These are phyloP conservation scores for Pelusios castaneus DNA, from an alignment of 2,113 vertebrate genomes.

Conservation along the genomic window DNA sequence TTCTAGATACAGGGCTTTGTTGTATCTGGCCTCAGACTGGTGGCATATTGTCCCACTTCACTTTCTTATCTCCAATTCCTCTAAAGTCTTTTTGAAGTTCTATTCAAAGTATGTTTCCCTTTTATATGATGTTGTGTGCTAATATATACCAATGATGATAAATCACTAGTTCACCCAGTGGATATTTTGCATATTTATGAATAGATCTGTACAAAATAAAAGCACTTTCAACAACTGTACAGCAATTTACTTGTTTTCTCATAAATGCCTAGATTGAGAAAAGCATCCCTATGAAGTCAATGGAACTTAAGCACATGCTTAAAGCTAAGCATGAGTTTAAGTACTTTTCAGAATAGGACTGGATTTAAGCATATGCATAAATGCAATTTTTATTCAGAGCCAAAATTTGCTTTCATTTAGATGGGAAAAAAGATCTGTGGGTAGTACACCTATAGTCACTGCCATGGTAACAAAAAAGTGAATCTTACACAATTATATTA, in stretches of 20 bases:
- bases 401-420: conserved; percentile 21
- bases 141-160: conserved; percentile 25
- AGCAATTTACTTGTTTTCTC: conserved; percentile 36
- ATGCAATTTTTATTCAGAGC: neutral
- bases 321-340: neutral
- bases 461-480: conserved; percentile 24
- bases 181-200: conserved; percentile 44
- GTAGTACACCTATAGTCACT: conserved; percentile 2
- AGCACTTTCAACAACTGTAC: conserved; percentile 14
- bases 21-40: conserved; percentile 24
- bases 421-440: neutral
- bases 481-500: conserved; percentile 44
- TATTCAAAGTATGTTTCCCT: neutral
- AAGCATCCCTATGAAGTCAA: conserved; percentile 22
- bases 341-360: neutral
- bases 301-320: neutral
- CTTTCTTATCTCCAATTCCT: conserved; percentile 24
- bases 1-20: neutral
- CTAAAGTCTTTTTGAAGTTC: conserved; percentile 23
- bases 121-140: conserved; percentile 18
- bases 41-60: conserved; percentile 26
- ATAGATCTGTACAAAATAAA: neutral
- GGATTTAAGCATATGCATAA: conserved; percentile 1
- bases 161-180: conserved; percentile 38
- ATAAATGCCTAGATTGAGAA: neutral